Base-by-base conservation (phyloP, 2,797 vertebrate species). In the Sarcophilus harrisii region DNA sequence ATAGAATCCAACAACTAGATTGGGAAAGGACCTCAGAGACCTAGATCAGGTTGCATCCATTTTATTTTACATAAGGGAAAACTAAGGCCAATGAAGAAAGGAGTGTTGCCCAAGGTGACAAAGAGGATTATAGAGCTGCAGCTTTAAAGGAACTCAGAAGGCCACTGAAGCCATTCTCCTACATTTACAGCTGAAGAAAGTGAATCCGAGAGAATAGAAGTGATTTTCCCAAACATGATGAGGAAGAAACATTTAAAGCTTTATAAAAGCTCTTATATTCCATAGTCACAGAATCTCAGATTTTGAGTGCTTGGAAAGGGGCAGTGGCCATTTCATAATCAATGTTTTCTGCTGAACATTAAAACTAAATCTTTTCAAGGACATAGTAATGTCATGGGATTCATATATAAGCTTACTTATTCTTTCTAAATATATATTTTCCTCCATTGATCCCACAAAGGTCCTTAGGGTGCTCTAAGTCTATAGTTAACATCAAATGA, bases 351-450 rank as follows among this genome's bases (percentile, higher is more conserved):
- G 60, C 95, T 89, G 18, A 60, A 95, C 95, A 90, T 55, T 57
- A 96, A 96, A 96, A 94, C 94, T 57, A 95, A 91, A 4, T 66
- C 94, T 89, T 62, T 96, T 95, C 28, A 96, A 96, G 91, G 38
- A 93, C 54, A 93, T 92, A 92, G 93, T 29, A 95, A 94, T 93
- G 92, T 18, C 58, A 10, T 30, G 6, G 59, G 89, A 95, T 30
- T 91, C 57, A 92, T 95, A 11, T 91, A 45, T 81, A 96, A 90
- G 58, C 38, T 10, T 27, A 52, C 45, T 73, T 2, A 55, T 27
- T 54, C 14, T 57, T 91, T 58, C 21, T 93, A 91, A 58, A 5
- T 87, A 5, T 93, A 92, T 28, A 49, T 18, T 91, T 95, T 3
- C 91, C 91, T 8, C 96, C 13, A 94, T 95, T 55, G 95, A 94